phyloP scores from a whole-genome alignment of 2,797 vertebrate genomes.

The Brachyrhaphis roseni region DNA sequence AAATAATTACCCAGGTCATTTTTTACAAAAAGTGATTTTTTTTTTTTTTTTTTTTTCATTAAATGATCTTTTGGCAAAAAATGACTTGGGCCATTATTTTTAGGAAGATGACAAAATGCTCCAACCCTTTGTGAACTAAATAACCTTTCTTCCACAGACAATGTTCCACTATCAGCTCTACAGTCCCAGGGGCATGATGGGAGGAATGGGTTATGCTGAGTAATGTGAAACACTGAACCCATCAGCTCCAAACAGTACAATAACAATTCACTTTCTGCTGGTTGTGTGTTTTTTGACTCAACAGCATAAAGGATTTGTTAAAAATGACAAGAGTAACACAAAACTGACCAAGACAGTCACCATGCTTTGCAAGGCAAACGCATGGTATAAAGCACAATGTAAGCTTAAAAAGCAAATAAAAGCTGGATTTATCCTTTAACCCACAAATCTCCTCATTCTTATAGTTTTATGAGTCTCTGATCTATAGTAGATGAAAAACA shows the following conservation, averaged over 20 bases:
- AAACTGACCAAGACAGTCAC: background rate
- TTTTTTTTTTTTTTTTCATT: too few species aligned
- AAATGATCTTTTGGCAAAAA: too few species aligned
- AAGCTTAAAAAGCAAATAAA: slow-evolving; percentile 18
- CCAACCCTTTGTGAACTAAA: background rate
- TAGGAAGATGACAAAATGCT: background rate
- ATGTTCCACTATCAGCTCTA: background rate
- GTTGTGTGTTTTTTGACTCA: background rate
- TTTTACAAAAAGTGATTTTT: too few species aligned
- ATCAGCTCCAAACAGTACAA: background rate
- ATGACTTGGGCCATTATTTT: too few species aligned
- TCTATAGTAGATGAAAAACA: slow-evolving; percentile 55
- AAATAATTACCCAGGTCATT: too few species aligned
- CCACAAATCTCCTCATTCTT: slow-evolving; percentile 30
- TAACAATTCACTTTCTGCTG: background rate
- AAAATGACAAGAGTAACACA: background rate
- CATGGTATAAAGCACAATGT: background rate
- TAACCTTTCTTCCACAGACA: background rate
- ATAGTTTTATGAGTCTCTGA: slow-evolving; percentile 32
- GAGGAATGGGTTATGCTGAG: background rate
- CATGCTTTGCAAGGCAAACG: background rate
- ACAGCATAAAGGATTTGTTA: background rate
- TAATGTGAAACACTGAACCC: background rate
- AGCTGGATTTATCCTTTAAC: slow-evolving; percentile 31
- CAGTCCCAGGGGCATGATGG: background rate